A percentile compares a stretch with the other conserved stretches of the same genome.
Evolutionary conservation across 2,797 vertebrate genomes (phyloP).

Genomic region (Parauchenoglanis ngamensis): DNA sequence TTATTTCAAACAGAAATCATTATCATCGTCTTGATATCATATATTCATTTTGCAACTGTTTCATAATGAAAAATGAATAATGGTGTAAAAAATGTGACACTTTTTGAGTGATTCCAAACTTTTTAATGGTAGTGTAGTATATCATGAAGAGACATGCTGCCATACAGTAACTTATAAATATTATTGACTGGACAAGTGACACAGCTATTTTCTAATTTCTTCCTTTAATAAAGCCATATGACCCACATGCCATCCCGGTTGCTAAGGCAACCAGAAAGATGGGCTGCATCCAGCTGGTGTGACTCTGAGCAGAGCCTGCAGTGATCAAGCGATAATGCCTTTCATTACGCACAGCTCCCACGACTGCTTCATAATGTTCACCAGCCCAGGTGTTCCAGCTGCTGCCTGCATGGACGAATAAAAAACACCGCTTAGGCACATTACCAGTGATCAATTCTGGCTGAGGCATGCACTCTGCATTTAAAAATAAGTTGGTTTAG

Average conservation of each 20-base stretch:
- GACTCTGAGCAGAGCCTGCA: conserved; percentile 45
- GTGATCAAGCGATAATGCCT: conserved; percentile 59
- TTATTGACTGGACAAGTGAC: conserved; percentile 1
- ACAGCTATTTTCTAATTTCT: not conserved
- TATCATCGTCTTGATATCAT: not conserved
- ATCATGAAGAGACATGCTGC: not conserved
- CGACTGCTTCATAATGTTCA: conserved; percentile 51
- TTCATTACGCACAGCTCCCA: conserved; percentile 51
- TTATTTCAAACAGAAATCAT: not conserved
- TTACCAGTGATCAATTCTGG: conserved; percentile 22
- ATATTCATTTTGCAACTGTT: not conserved
- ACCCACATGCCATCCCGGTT: conserved; percentile 44
- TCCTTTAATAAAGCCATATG: conserved; percentile 28
- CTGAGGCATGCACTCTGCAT: not conserved
- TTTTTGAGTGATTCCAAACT: not conserved
- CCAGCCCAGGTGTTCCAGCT: conserved; percentile 45
- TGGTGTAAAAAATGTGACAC: no score
- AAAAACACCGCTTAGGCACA: conserved; percentile 9
- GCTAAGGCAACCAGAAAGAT: conserved; percentile 50
- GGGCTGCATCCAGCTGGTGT: conserved; percentile 33
- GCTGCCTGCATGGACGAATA: not conserved
- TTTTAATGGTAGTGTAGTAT: not conserved
- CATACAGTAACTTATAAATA: not conserved
- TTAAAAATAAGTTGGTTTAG: conserved; percentile 9
- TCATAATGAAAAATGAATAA: no score